Conservation (phyloP, 2,888 invertebrate species). For the Amphimallon solstitiale region DNA sequence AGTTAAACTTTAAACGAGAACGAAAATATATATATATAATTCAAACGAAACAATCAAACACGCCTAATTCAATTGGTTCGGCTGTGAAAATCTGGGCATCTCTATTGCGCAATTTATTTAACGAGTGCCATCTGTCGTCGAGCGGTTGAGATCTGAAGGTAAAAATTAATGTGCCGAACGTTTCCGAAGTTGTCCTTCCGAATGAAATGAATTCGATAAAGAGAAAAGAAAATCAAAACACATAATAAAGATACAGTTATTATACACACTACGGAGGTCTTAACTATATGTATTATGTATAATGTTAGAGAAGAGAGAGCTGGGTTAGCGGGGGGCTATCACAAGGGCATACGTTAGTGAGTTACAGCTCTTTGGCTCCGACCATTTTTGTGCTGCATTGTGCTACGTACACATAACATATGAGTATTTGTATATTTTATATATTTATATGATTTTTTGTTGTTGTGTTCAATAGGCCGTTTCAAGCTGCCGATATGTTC, state of each 20-base stretch:
- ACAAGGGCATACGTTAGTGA: conserved; percentile 63
- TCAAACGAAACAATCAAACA: too few species aligned
- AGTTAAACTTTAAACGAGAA: neutral
- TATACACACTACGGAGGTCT: conserved; percentile 23
- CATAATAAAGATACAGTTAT: conserved; percentile 26
- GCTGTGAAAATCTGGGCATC: neutral
- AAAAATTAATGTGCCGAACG: neutral
- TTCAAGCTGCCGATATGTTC: conserved; percentile 64
- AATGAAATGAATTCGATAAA: neutral
- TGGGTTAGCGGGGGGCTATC: conserved; percentile 62
- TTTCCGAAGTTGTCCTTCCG: neutral
- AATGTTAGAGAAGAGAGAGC: conserved; percentile 60
- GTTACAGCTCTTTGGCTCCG: conserved; percentile 62
- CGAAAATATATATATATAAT: neutral
- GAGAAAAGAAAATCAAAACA: neutral
- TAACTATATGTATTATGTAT: conserved; percentile 16
- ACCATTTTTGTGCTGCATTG: conserved; percentile 52
- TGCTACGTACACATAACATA: conserved; percentile 60
- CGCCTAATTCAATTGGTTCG: too few species aligned
- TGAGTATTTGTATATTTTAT: conserved; percentile 38
- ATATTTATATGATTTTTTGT: conserved; percentile 33
- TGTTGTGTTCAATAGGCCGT: conserved; percentile 56
- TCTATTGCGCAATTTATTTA: neutral
- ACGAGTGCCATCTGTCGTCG: neutral
- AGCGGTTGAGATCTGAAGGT: too few species aligned